Conservation (phyloP, 2,113 vertebrate genomes). For the Rhinoderma darwinii region DNA sequence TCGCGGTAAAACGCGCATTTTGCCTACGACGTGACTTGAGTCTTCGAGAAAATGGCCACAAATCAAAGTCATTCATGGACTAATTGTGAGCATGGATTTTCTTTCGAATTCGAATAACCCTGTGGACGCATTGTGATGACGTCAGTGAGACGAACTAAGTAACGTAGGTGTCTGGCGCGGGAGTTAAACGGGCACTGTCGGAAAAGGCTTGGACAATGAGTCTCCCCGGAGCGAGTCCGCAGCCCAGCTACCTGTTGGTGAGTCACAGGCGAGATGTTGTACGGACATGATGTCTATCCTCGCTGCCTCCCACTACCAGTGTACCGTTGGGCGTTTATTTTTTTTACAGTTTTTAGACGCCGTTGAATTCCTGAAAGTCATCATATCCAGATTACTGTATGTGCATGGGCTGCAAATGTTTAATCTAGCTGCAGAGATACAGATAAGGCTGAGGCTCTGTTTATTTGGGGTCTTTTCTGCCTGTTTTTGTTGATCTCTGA, state of each 20-base stretch:
- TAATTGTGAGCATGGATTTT: not conserved
- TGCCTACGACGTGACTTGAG: not conserved
- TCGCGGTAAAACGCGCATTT: too few relatives aligned
- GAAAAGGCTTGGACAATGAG: not conserved
- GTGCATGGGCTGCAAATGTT: too few relatives aligned
- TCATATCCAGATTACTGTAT: too few relatives aligned
- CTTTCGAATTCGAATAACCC: not conserved
- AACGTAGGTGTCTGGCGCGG: conserved; percentile 40
- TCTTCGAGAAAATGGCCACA: conserved; percentile 27
- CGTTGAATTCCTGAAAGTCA: too few relatives aligned
- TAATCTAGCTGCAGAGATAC: too few relatives aligned
- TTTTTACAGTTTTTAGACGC: too few relatives aligned
- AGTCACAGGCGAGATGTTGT: not conserved
- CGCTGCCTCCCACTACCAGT: not conserved
- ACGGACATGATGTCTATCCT: not conserved
- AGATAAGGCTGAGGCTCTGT: too few relatives aligned
- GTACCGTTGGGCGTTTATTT: too few relatives aligned
- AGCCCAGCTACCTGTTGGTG: conserved; percentile 53
- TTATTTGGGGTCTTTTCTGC: too few relatives aligned
- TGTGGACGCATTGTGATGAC: conserved; percentile 9
- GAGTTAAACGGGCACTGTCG: not conserved
- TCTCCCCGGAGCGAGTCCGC: conserved; percentile 29
- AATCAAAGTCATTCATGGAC: not conserved
- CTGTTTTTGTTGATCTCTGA: too few relatives aligned
- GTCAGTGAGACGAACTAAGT: not conserved